Conservation (phyloP, 1,140 invertebrate genomes). For the Drosophila hydei region DNA sequence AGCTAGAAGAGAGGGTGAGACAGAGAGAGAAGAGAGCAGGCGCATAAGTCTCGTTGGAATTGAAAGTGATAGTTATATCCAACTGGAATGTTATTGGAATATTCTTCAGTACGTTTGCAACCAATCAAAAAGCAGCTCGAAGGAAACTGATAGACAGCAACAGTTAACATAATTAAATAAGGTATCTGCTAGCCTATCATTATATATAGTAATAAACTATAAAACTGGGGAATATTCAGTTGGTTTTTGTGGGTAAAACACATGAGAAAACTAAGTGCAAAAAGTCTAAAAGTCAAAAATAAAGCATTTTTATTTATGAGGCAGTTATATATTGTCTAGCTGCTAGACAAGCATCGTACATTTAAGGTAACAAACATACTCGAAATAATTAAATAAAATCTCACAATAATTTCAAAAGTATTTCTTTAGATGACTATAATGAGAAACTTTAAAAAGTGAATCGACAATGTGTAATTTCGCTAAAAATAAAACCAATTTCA, state of each 20-base stretch:
- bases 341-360: too few species aligned
- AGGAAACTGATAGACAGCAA: too few species aligned
- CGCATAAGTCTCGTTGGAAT: slow-evolving; percentile 11
- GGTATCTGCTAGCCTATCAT: too few species aligned
- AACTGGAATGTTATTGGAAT: background rate
- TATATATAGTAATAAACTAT: too few species aligned
- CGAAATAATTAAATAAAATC: slow-evolving; percentile 2
- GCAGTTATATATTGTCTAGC: background rate
- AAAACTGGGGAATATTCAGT: background rate
- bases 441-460: too few species aligned
- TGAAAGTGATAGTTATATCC: slow-evolving; percentile 4
- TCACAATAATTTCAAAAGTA: background rate
- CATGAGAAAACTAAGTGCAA: background rate
- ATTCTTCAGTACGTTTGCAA: background rate
- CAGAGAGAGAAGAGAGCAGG: background rate
- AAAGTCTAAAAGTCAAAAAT: slow-evolving; percentile 6
- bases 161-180: too few species aligned
- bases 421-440: too few species aligned
- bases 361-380: background rate
- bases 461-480: background rate
- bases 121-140: too few species aligned
- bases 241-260: background rate
- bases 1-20: slow-evolving; percentile 1
- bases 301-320: slow-evolving; percentile 4
- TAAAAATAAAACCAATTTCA: slow-evolving; percentile 1